These are phyloP conservation scores for Ranitomeya variabilis DNA, from an alignment of 2,113 vertebrate genomes.

Conservation along the genomic window DNA sequence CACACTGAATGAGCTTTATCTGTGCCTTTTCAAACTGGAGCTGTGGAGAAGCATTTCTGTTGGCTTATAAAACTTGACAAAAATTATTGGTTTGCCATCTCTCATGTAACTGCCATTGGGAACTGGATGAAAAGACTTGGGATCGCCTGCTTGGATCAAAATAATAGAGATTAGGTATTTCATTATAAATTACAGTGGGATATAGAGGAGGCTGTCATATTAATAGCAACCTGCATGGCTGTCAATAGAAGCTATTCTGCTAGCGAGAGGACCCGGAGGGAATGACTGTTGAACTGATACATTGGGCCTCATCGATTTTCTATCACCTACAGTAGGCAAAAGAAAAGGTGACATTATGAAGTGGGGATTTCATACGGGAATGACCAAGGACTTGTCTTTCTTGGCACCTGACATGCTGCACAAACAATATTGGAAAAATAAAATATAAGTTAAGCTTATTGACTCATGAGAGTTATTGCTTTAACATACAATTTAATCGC, in stretches of 20 bases:
- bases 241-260: conserved; percentile 88
- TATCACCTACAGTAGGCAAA: conserved; percentile 77
- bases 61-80: conserved; percentile 97
- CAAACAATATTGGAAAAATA: neutral
- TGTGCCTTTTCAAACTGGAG: conserved; percentile 98
- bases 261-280: conserved; percentile 84
- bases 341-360: conserved; percentile 84
- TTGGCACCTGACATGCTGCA: neutral
- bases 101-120: conserved; percentile 93
- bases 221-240: conserved; percentile 90
- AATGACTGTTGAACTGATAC: conserved; percentile 88
- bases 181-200: conserved; percentile 95
- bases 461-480: neutral
- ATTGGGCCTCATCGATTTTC: conserved; percentile 94
- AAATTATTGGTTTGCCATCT: conserved; percentile 99
- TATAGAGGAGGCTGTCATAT: conserved; percentile 92
- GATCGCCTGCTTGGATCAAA: conserved; percentile 93
- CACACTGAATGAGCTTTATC: conserved; percentile 98
- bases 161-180: conserved; percentile 95
- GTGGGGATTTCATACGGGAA: conserved; percentile 84
- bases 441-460: conserved; percentile 2
- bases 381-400: conserved; percentile 72
- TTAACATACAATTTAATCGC: neutral
- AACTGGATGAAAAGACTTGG: conserved; percentile 90
- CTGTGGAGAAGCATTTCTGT: conserved; percentile 97